Conservation (phyloP, 2,888 invertebrate genomes). For the Euproctis similis region DNA sequence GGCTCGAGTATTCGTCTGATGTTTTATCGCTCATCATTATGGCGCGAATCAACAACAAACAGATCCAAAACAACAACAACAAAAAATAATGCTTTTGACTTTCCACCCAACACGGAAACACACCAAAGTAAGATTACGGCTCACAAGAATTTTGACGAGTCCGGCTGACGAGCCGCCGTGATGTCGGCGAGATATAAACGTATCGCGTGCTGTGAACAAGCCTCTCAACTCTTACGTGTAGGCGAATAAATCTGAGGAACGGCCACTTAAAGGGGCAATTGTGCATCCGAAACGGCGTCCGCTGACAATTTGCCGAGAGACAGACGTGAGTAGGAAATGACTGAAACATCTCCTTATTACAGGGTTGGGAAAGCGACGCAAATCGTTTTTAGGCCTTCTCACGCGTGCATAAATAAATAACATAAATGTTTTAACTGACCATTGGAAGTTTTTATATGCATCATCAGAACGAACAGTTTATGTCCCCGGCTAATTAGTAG, state of each 20-base stretch:
- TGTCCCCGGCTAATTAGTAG: too few relatives aligned
- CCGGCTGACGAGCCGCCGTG: slow-evolving; percentile 15
- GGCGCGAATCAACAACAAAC: background rate
- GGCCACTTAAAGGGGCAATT: slow-evolving; percentile 35
- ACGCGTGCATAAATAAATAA: too few relatives aligned
- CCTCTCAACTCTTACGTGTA: slow-evolving; percentile 23
- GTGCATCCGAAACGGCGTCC: slow-evolving; percentile 32
- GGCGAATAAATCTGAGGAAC: slow-evolving; percentile 37
- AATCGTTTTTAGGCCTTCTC: too few relatives aligned
- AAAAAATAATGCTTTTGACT: slow-evolving; percentile 2
- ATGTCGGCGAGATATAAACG: slow-evolving; percentile 25
- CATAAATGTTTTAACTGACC: too few relatives aligned
- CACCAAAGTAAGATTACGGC: slow-evolving; percentile 15
- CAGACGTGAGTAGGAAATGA: slow-evolving; percentile 23
- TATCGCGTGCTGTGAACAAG: slow-evolving; percentile 23
- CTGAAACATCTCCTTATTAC: slow-evolving; percentile 12
- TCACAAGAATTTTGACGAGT: slow-evolving; percentile 21
- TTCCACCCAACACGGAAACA: slow-evolving; percentile 19
- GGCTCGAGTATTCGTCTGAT: background rate
- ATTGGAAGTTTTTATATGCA: too few relatives aligned
- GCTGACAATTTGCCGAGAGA: slow-evolving; percentile 29
- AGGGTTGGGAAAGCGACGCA: slow-evolving; percentile 20
- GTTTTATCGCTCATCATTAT: background rate
- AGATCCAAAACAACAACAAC: slow-evolving; percentile 2
- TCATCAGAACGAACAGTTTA: too few relatives aligned